phyloP scores from a whole-genome alignment of 2,113 vertebrate species.

The Scomber scombrus region DNA sequence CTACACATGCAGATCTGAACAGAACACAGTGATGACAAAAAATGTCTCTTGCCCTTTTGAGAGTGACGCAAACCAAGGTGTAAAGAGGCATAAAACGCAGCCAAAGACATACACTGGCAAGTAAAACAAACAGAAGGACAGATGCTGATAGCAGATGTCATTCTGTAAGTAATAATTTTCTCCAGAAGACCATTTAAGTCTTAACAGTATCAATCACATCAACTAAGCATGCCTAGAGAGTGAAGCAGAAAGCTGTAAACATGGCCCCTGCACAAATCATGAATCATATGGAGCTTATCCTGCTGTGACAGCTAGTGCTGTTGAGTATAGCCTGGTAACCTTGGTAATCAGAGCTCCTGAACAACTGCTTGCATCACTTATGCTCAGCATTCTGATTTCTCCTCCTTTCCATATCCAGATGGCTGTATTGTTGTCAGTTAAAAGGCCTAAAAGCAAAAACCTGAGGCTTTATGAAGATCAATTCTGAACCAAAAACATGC shows the following conservation, averaged over 20 bases:
- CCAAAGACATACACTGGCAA: neutral
- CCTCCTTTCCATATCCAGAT: conserved; percentile 73
- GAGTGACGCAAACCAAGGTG: neutral
- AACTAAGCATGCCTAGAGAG: conserved; percentile 17
- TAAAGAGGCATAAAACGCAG: neutral
- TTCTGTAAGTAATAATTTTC: conserved; percentile 17
- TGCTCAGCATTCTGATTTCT: conserved; percentile 63
- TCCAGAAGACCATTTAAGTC: conserved; percentile 11
- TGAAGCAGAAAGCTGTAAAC: conserved; percentile 43
- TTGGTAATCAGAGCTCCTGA: conserved; percentile 76
- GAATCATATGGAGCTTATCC: conserved; percentile 66
- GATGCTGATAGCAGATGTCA: conserved; percentile 37
- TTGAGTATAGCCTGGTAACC: conserved; percentile 76
- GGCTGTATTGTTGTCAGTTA: conserved; percentile 71
- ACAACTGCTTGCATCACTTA: conserved; percentile 73
- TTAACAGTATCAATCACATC: conserved; percentile 29
- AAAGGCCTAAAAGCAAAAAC: conserved; percentile 46
- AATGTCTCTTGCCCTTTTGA: conserved; percentile 29
- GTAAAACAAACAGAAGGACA: neutral
- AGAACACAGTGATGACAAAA: conserved; percentile 42
- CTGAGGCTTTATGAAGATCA: conserved; percentile 30
- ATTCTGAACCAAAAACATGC: neutral
- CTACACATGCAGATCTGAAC: conserved; percentile 50
- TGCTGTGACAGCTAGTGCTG: conserved; percentile 67
- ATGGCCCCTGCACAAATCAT: conserved; percentile 51